Evolutionary conservation across 2,797 vertebrate species (phyloP).

Genomic region (Meriones psammophilus): DNA sequence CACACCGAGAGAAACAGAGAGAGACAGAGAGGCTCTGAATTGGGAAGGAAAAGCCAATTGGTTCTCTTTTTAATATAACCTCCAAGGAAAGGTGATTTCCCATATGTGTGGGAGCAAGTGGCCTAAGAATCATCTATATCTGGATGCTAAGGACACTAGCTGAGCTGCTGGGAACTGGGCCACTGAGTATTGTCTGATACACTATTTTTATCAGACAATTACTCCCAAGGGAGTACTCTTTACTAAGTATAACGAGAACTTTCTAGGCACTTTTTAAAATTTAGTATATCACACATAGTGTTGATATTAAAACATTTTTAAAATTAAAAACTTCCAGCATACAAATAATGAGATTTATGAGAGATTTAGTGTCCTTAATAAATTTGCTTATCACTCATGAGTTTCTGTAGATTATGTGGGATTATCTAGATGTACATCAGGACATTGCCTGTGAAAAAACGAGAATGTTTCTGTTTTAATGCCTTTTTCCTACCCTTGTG

Average conservation of each 20-base stretch:
- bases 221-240: not conserved
- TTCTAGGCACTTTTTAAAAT: not conserved
- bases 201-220: not conserved
- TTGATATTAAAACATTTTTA: not conserved
- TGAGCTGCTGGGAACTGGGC: not conserved
- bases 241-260: not conserved
- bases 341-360: not conserved
- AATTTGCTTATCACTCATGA: not conserved
- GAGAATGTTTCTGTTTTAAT: not conserved
- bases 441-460: not conserved
- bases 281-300: not conserved
- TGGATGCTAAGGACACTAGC: not conserved
- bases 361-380: not conserved
- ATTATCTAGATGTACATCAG: not conserved
- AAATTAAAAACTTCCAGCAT: not conserved
- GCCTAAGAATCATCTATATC: not conserved
- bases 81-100: slow-evolving; percentile 24
- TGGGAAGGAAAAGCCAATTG: not conserved
- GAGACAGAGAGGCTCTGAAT: not conserved
- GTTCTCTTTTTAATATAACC: not conserved
- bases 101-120: not conserved
- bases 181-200: not conserved
- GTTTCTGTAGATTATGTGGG: not conserved
- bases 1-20: too few relatives aligned
- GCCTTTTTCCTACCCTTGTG: not conserved